Percentiles rank a stretch among this genome's conserved stretches.
phyloP scores from a whole-genome alignment of 2,113 vertebrate species.

The Progne subis region DNA sequence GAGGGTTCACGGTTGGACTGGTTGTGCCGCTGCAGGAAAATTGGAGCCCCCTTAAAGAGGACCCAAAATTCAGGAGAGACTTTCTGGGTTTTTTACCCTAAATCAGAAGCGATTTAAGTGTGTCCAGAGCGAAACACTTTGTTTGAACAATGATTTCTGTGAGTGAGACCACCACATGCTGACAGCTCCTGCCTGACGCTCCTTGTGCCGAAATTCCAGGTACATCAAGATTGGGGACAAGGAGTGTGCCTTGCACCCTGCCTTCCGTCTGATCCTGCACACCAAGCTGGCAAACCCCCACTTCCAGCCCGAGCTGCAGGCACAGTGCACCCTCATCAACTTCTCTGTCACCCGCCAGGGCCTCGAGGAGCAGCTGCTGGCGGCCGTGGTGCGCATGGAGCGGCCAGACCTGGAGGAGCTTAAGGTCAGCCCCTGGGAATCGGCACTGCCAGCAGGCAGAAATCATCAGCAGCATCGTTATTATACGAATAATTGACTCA shows the following conservation, averaged over 20 bases:
- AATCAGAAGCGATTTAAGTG: not conserved
- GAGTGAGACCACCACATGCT: too few species aligned
- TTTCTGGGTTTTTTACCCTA: not conserved
- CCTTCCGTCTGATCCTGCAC: slow-evolving; percentile 92
- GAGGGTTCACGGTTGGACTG: not conserved
- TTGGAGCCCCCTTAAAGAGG: not conserved
- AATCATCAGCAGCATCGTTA: fast-evolving
- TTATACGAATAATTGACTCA: not conserved
- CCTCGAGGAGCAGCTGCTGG: slow-evolving; percentile 93
- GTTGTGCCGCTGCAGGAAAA: not conserved
- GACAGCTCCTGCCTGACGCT: not conserved
- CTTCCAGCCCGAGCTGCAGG: slow-evolving; percentile 95
- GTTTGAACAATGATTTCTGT: not conserved
- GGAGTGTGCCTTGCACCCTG: slow-evolving; percentile 89
- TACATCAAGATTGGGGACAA: slow-evolving; percentile 93
- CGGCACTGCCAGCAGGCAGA: not conserved
- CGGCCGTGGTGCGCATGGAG: slow-evolving; percentile 88
- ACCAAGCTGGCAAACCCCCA: slow-evolving; percentile 94
- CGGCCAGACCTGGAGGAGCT: slow-evolving; percentile 92
- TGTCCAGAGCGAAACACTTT: not conserved
- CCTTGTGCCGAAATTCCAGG: slow-evolving; percentile 63
- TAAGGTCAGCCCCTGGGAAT: slow-evolving; percentile 77
- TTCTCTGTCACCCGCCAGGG: slow-evolving; percentile 91
- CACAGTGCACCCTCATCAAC: slow-evolving; percentile 94
- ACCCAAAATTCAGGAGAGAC: not conserved